These are phyloP conservation scores for Zaprionus gabonicus DNA, from an alignment of 1,140 invertebrate genomes.

Conservation along the genomic window DNA sequence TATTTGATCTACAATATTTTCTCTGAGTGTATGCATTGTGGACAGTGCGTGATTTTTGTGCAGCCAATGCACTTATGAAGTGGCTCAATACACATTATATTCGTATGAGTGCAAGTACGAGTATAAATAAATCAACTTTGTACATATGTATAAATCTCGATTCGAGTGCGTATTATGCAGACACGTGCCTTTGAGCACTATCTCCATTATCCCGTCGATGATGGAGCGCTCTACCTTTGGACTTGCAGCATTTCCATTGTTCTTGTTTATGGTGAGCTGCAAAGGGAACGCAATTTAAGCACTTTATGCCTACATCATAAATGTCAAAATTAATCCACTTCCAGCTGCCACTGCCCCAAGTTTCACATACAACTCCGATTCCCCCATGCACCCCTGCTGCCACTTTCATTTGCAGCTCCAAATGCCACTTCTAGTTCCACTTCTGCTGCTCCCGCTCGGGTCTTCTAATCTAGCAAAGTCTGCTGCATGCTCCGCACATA, in stretches of 20 bases:
- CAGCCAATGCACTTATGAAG: constrained; percentile 61
- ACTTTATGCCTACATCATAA: constrained; percentile 74
- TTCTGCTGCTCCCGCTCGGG: constrained; percentile 3
- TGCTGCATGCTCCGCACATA: constrained; percentile 28
- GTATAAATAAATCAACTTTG: too few relatives aligned
- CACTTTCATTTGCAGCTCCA: constrained; percentile 11
- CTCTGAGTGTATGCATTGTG: constrained; percentile 20
- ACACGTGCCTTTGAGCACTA: constrained; percentile 35
- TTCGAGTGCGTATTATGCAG: constrained; percentile 41
- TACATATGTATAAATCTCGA: constrained; percentile 24
- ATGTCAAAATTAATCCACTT: constrained; percentile 81
- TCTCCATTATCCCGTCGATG: constrained; percentile 13
- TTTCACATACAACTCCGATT: neutral
- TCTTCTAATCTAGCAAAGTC: constrained; percentile 12
- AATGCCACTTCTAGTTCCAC: neutral
- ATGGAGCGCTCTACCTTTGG: constrained; percentile 8
- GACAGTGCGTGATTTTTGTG: constrained; percentile 65
- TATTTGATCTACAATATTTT: neutral
- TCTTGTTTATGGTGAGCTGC: constrained; percentile 11
- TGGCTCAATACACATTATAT: neutral
- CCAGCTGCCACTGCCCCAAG: constrained; percentile 52
- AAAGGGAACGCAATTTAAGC: constrained; percentile 71
- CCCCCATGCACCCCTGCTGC: constrained; percentile 31
- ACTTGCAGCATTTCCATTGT: constrained; percentile 10
- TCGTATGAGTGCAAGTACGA: too few relatives aligned